These are phyloP conservation scores for Eclectus roratus DNA, from an alignment of 2,113 vertebrate species.

Conservation along the genomic window DNA sequence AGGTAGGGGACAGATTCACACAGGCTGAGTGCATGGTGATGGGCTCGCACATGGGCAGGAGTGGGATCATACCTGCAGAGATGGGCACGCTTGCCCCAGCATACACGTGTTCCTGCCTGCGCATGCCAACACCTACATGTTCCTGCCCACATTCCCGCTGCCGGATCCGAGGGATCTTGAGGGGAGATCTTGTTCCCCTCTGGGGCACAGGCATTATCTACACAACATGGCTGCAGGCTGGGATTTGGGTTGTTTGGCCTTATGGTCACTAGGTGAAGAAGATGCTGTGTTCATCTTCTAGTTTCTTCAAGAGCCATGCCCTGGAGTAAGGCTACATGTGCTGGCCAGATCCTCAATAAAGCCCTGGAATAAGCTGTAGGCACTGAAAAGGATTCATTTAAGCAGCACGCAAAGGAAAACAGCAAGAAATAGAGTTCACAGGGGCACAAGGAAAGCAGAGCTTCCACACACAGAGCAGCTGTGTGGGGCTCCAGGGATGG, in stretches of 20 bases:
- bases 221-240: not conserved
- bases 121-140: constrained; percentile 15
- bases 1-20: not conserved
- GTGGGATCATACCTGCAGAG: not conserved
- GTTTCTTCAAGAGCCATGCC: not conserved
- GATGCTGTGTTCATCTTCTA: not conserved
- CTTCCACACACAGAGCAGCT: constrained; percentile 44
- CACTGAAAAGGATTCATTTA: constrained; percentile 19
- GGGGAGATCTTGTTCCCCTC: not conserved
- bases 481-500: constrained; percentile 7
- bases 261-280: not conserved
- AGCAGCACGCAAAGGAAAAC: constrained; percentile 4
- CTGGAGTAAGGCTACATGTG: not conserved
- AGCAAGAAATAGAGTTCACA: constrained; percentile 41
- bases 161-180: not conserved
- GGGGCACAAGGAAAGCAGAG: constrained; percentile 32
- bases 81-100: not conserved
- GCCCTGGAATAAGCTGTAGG: constrained; percentile 17
- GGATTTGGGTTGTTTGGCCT: not conserved
- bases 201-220: not conserved
- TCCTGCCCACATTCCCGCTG: constrained; percentile 11
- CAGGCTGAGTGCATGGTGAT: not conserved
- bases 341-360: constrained; percentile 5
- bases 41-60: not conserved
- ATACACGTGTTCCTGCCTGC: constrained; percentile 28